phyloP scores from a whole-genome alignment of 1,140 invertebrate species.

The Tribolium madens region DNA sequence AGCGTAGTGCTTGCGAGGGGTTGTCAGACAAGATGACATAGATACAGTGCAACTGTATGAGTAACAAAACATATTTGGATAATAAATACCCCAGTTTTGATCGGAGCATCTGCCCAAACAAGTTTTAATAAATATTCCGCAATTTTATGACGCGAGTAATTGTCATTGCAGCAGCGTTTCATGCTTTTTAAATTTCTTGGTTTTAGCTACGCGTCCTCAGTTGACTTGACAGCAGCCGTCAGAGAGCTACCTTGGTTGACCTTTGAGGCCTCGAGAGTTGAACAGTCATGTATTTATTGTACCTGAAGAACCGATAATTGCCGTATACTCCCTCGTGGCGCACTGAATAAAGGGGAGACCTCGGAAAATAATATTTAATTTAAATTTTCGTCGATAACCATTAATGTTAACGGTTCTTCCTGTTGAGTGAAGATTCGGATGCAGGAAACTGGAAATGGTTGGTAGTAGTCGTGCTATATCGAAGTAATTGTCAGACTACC shows the following conservation, averaged over 20 bases:
- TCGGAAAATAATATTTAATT: conserved; percentile 33
- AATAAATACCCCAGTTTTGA: conserved; percentile 7
- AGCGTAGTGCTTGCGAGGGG: background rate
- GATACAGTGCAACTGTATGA: conserved; percentile 2
- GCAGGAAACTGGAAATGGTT: background rate
- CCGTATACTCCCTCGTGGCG: conserved; percentile 13
- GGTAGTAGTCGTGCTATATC: conserved; percentile 23
- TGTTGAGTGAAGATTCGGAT: conserved; percentile 31
- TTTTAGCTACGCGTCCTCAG: conserved; percentile 34
- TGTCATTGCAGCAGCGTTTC: conserved; percentile 31
- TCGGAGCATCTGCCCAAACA: background rate
- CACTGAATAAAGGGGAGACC: conserved; percentile 30
- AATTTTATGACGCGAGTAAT: conserved; percentile 21
- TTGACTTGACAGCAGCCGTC: conserved; percentile 42
- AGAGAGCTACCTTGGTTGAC: conserved; percentile 42
- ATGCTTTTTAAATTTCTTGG: conserved; percentile 38
- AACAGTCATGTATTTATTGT: conserved; percentile 40
- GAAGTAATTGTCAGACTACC: conserved; percentile 36
- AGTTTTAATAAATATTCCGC: background rate
- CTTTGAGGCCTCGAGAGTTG: conserved; percentile 32
- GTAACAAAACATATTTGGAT: conserved; percentile 6
- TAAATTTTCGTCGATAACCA: conserved; percentile 39
- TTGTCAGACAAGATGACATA: conserved; percentile 24
- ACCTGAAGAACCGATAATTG: conserved; percentile 43
- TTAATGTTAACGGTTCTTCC: conserved; percentile 40